A percentile compares a stretch with the other conserved stretches of the same genome.
Evolutionary conservation across 1,140 invertebrate species (phyloP).

Genomic region (Ooceraea biroi): DNA sequence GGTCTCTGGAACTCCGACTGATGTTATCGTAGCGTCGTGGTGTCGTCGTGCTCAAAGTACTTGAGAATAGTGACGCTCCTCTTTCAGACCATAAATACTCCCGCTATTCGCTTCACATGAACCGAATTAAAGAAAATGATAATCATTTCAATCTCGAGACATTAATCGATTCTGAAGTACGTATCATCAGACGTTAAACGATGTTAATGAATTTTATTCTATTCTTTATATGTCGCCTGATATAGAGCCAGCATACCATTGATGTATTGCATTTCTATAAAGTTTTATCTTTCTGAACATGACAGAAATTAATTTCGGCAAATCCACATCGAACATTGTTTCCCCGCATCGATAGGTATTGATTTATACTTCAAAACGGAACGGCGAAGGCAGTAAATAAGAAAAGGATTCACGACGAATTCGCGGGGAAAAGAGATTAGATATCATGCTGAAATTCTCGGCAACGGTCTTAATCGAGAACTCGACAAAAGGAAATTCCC

Average conservation of each 20-base stretch:
- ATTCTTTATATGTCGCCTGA: too few species aligned
- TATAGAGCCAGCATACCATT: too few species aligned
- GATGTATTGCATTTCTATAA: too few species aligned
- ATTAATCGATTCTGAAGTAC: neutral
- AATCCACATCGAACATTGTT: too few species aligned
- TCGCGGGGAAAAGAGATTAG: neutral
- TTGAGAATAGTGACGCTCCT: neutral
- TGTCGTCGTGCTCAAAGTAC: neutral
- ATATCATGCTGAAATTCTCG: constrained; percentile 23
- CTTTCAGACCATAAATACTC: neutral
- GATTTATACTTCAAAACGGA: too few species aligned
- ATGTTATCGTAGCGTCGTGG: neutral
- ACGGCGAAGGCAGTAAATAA: neutral
- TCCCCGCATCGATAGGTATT: too few species aligned
- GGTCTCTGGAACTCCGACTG: too few species aligned
- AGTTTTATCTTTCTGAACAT: too few species aligned
- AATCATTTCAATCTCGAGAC: neutral
- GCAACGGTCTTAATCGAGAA: constrained; percentile 22
- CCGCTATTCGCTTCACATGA: too few species aligned
- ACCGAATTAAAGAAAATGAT: neutral
- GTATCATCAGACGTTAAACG: neutral
- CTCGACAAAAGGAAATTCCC: constrained; percentile 15
- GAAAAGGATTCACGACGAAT: neutral
- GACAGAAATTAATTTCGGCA: too few species aligned
- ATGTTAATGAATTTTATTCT: constrained; percentile 7